Conservation (phyloP, 2,113 vertebrate genomes). For the Spermophilus dauricus region DNA sequence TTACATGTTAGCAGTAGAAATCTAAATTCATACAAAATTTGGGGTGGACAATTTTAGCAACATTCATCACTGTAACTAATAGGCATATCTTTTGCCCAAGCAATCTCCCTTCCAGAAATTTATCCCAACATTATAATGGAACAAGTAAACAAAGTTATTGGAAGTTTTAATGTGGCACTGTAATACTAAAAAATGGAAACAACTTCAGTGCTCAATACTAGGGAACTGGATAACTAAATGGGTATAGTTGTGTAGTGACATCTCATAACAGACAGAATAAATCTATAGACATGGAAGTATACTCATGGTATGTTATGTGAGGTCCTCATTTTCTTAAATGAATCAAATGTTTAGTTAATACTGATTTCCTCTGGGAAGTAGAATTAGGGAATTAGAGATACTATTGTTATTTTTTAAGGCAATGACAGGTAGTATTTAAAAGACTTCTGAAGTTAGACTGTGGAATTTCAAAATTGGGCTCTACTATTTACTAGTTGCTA, state of each 20-base stretch:
- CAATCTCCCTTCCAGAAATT: background rate
- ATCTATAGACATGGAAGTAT: background rate
- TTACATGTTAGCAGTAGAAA: background rate
- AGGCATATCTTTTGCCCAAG: constrained; percentile 6
- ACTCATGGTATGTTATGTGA: background rate
- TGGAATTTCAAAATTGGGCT: background rate
- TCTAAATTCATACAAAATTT: background rate
- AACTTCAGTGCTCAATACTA: background rate
- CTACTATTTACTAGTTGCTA: constrained; percentile 32
- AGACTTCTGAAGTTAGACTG: background rate
- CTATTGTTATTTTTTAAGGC: background rate
- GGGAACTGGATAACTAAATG: background rate
- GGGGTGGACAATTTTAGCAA: background rate
- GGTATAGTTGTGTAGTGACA: background rate
- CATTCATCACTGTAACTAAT: background rate
- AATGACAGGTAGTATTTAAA: constrained; percentile 1
- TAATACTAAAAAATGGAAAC: background rate
- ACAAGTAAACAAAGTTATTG: background rate
- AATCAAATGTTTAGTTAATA: background rate
- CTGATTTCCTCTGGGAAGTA: background rate
- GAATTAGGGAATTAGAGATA: background rate
- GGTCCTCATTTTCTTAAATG: background rate
- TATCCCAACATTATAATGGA: constrained; percentile 2
- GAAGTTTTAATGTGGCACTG: background rate
- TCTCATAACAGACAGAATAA: background rate